A percentile compares a stretch with the other conserved stretches of the same genome.
Conservation (phyloP, 1,140 invertebrate species). For the Diorhabda carinulata region DNA sequence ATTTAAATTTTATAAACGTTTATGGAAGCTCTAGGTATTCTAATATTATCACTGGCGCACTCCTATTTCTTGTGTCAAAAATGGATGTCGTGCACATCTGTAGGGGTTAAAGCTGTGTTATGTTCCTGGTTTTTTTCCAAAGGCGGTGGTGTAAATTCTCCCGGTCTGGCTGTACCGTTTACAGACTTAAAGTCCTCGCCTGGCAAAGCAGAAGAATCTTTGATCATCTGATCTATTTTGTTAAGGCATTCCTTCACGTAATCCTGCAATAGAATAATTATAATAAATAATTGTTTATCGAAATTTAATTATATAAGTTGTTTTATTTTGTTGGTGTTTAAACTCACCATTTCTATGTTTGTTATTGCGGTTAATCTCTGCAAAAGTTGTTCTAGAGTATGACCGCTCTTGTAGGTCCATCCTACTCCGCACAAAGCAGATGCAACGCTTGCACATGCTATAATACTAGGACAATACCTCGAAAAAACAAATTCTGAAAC, state of each 20-base stretch:
- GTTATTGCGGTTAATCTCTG: constrained; percentile 67
- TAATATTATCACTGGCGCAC: constrained; percentile 14
- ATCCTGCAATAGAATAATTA: constrained; percentile 31
- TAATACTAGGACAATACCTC: constrained; percentile 79
- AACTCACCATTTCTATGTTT: constrained; percentile 71
- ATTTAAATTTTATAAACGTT: constrained; percentile 13
- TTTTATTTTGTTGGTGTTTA: constrained; percentile 53
- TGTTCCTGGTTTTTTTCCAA: constrained; percentile 57
- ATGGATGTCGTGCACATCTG: constrained; percentile 72
- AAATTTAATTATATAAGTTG: constrained; percentile 77
- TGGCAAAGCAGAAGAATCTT: constrained; percentile 33
- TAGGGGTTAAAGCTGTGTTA: constrained; percentile 73
- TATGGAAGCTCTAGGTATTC: constrained; percentile 19
- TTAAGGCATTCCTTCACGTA: constrained; percentile 30
- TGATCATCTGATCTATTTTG: constrained; percentile 39
- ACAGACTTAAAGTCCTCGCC: constrained; percentile 13
- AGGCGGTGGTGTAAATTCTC: constrained; percentile 63
- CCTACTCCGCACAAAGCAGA: constrained; percentile 74
- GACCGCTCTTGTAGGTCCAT: constrained; percentile 57
- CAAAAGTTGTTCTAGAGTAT: constrained; percentile 53
- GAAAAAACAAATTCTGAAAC: constrained; percentile 83
- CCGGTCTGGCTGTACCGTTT: constrained; percentile 50
- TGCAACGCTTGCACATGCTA: constrained; percentile 79
- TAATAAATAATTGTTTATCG: constrained; percentile 32
- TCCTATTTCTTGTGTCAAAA: constrained; percentile 50